A percentile compares a stretch with the other conserved stretches of the same genome.
Evolutionary conservation across 2,113 vertebrate genomes (phyloP).

Genomic region (Illadopsis cleaveri): DNA sequence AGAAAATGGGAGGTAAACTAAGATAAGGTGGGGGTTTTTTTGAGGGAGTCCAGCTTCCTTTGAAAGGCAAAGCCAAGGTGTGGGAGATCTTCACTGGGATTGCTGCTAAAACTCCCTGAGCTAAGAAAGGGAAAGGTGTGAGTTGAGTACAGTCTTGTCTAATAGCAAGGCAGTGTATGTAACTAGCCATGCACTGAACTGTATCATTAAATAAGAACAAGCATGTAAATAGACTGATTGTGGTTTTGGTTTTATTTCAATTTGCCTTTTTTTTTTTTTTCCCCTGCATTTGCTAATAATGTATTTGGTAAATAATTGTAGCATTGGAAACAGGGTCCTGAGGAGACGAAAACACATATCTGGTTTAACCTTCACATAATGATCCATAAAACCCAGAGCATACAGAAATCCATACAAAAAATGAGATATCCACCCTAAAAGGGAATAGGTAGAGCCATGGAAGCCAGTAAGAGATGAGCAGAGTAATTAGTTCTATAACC

Average conservation of each 20-base stretch:
- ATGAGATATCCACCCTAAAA: background rate
- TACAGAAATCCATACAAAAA: background rate
- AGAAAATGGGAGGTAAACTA: background rate
- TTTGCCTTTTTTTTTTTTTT: background rate
- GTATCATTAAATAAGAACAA: background rate
- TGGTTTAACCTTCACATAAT: background rate
- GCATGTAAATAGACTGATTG: background rate
- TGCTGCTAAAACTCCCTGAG: background rate
- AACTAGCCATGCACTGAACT: background rate
- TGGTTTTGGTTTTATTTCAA: background rate
- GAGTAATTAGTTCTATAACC: background rate
- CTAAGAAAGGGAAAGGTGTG: background rate
- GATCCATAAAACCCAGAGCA: background rate
- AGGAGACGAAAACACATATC: background rate
- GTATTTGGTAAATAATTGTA: background rate
- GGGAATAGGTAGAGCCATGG: background rate
- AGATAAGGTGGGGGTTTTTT: background rate
- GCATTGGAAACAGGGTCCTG: background rate
- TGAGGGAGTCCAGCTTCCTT: background rate
- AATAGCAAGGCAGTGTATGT: background rate
- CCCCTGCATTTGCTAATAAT: background rate
- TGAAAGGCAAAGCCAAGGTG: background rate
- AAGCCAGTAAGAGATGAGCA: background rate
- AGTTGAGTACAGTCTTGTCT: background rate
- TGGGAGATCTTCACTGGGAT: background rate